A percentile compares a stretch with the other conserved stretches of the same genome.
These are phyloP conservation scores for Stigmatopora argus DNA, from an alignment of 2,113 vertebrate species.

Conservation along the genomic window DNA sequence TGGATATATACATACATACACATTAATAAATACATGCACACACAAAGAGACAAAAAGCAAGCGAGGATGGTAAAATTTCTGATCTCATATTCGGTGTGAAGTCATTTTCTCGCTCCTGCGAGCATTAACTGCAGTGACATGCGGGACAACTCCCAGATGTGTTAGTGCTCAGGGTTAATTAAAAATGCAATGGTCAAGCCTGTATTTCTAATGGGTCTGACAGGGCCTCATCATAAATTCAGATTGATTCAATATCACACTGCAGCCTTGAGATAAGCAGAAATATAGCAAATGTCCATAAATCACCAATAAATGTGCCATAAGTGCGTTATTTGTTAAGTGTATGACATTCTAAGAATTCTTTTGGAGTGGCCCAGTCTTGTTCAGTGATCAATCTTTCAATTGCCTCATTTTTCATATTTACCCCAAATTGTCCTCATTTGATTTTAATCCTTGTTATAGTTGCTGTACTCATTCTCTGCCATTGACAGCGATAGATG, in stretches of 20 bases:
- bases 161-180: constrained; percentile 55
- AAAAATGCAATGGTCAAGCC: constrained; percentile 57
- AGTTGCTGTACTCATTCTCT: too few species aligned
- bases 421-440: too few species aligned
- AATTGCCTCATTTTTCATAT: background rate
- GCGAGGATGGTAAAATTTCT: constrained; percentile 47
- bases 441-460: too few species aligned
- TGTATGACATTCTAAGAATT: constrained; percentile 17
- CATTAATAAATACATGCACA: constrained; percentile 9
- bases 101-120: constrained; percentile 42
- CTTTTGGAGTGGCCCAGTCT: background rate
- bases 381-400: background rate
- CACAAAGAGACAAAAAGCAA: constrained; percentile 36
- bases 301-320: constrained; percentile 19
- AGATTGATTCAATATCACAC: constrained; percentile 51
- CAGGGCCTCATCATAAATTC: constrained; percentile 47
- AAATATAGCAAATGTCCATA: constrained; percentile 26
- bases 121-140: constrained; percentile 40
- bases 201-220: constrained; percentile 49
- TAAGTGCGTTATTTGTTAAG: constrained; percentile 15
- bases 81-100: constrained; percentile 33
- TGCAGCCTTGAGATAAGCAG: constrained; percentile 38
- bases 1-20: too few species aligned
- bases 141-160: constrained; percentile 43
- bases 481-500: too few species aligned